Evolutionary conservation across 1,140 invertebrate genomes (phyloP), one percentile per base, ranked within the genome.

Genomic region (Metopolophium dirhodum): DNA sequence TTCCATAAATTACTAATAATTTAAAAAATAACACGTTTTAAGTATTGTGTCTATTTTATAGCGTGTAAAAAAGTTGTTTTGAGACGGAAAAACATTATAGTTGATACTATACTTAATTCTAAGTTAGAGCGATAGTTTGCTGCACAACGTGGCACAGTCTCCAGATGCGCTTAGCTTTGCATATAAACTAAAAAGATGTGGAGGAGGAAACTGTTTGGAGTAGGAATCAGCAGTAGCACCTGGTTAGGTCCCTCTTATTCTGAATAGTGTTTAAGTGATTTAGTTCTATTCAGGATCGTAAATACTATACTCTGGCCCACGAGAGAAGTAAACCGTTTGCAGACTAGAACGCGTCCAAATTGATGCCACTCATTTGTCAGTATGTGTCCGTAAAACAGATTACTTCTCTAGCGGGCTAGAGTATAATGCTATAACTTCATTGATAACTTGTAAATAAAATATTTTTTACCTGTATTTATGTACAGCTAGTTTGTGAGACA

Each of bases 401-500:
- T n/a, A 68, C 30, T n/a, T 68, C 30, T 68, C 4, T n/a, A 18
- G n/a, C n/a, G 4, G 4, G 14, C 30, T 0, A 18, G 30, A 68
- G 14, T 68, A 51, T 11, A 51, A 51, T 51, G 2, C 11, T 51
- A 68, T 68, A 68, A n/a, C n/a, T 14, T 68, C 20, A 30, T 61
- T 61, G 9, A 61, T 61, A 30, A 61, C 30, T 61, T 61, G 30
- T 68, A n/a, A 68, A 77, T 77, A 6, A 77, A 77, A n/a, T 77
- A 20, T 18, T 94, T 94, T 94, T 94, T 94, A 96, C 96, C 95
- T 96, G 94, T 97, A 97, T 94, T 97, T 97, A 95, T 98, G 97
- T 85, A 98, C 96, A 2, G 97, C 97, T 94, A 97, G 95, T 95
- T 97, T 97, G 94, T 98, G 96, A 94, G 97, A 97, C 82, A 97